These are phyloP conservation scores for Apaloderma vittatum DNA, from an alignment of 2,113 vertebrate genomes.

Conservation along the genomic window DNA sequence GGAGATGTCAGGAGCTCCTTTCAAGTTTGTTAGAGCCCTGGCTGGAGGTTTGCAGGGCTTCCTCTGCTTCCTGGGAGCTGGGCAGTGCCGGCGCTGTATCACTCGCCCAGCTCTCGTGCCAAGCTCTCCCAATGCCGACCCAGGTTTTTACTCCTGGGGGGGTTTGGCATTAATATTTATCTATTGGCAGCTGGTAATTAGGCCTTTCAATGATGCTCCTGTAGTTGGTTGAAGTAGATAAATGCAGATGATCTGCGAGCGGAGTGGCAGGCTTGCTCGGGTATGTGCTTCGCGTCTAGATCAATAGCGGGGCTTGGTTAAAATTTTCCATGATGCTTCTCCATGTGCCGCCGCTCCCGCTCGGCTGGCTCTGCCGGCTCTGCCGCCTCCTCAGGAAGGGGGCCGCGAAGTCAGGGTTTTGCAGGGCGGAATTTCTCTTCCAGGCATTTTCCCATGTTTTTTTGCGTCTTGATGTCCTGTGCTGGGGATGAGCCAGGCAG, in stretches of 20 bases:
- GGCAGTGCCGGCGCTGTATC: background rate
- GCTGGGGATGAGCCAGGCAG: accelerated
- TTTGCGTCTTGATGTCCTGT: accelerated
- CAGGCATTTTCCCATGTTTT: background rate
- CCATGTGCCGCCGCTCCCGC: background rate
- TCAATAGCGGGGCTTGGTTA: background rate
- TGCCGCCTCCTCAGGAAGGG: background rate
- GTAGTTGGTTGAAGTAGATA: background rate
- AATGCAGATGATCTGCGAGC: background rate
- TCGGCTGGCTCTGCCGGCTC: background rate
- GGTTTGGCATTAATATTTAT: conserved; percentile 30
- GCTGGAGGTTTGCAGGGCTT: background rate
- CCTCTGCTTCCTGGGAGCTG: background rate
- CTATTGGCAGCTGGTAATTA: background rate
- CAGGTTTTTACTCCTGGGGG: background rate
- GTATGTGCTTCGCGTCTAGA: conserved; percentile 26
- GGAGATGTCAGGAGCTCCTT: background rate
- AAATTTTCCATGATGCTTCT: conserved; percentile 37
- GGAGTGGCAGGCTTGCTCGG: background rate
- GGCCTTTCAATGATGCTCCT: background rate
- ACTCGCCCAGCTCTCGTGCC: accelerated
- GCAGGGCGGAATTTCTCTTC: background rate
- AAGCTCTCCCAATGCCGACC: background rate
- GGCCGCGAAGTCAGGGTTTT: accelerated
- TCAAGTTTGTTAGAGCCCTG: background rate